These are phyloP conservation scores for Meliscaeva auricollis DNA, from an alignment of 2,888 invertebrate genomes.

Conservation along the genomic window DNA sequence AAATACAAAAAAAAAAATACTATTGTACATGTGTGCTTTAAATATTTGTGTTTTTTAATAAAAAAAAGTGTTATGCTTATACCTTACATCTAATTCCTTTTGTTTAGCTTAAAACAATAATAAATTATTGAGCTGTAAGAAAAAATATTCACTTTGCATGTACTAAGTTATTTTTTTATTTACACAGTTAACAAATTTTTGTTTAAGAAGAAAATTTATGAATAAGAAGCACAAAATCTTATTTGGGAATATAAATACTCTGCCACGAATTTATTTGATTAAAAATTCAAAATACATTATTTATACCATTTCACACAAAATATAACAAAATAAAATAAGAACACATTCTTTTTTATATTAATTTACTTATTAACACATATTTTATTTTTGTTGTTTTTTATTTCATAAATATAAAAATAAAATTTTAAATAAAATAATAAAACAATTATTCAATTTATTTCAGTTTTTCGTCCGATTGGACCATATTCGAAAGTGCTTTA, in stretches of 20 bases:
- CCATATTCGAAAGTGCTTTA: slow-evolving; percentile 99
- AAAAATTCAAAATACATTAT: slow-evolving; percentile 10
- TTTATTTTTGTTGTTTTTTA: slow-evolving; percentile 1
- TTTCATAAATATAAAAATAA: background rate
- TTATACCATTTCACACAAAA: slow-evolving; percentile 39
- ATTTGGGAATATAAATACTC: slow-evolving; percentile 40
- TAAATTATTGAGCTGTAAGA: slow-evolving; percentile 34
- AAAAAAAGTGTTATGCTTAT: slow-evolving; percentile 46
- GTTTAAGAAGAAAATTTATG: background rate
- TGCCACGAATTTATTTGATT: slow-evolving; percentile 37
- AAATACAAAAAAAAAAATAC: slow-evolving; percentile 11
- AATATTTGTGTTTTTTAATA: slow-evolving; percentile 60
- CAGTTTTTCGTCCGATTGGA: slow-evolving; percentile 99
- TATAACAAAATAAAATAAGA: background rate
- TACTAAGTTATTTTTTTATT: slow-evolving; percentile 16
- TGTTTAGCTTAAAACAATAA: slow-evolving; percentile 18
- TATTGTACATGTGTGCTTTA: slow-evolving; percentile 59
- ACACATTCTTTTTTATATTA: slow-evolving; percentile 36
- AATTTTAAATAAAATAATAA: background rate
- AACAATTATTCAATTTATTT: slow-evolving; percentile 84
- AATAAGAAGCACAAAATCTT: slow-evolving; percentile 30
- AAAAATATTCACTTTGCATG: slow-evolving; percentile 59
- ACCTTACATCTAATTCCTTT: slow-evolving; percentile 27
- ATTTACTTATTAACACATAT: slow-evolving; percentile 24
- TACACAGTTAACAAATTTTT: slow-evolving; percentile 3